Evolutionary conservation across 2,888 invertebrate genomes (phyloP).

Genomic region (Xestia ashworthii): DNA sequence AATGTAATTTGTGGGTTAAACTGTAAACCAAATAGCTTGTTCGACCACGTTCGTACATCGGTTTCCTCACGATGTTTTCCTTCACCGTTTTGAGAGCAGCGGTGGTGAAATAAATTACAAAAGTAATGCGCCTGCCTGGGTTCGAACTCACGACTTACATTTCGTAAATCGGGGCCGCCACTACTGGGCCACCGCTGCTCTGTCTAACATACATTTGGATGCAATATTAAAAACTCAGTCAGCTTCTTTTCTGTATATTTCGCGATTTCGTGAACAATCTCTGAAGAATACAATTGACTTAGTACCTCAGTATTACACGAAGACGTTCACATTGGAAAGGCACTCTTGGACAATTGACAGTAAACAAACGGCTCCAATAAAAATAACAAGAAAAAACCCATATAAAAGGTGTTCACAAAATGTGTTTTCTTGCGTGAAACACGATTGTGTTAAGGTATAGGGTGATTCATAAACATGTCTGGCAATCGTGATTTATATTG

Average conservation of each 20-base stretch:
- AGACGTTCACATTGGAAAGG: not conserved
- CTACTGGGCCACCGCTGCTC: too few species aligned
- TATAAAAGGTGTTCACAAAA: slow-evolving; percentile 62
- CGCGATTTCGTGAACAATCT: not conserved
- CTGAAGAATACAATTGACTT: not conserved
- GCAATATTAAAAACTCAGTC: not conserved
- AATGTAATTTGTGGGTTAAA: too few species aligned
- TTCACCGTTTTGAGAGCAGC: too few species aligned
- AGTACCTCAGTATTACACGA: not conserved
- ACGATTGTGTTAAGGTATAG: slow-evolving; percentile 67
- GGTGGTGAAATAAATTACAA: too few species aligned
- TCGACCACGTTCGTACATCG: too few species aligned
- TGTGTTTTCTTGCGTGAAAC: slow-evolving; percentile 69
- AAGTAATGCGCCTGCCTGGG: too few species aligned
- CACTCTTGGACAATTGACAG: slow-evolving; percentile 29
- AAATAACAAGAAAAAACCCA: slow-evolving; percentile 47
- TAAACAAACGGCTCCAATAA: slow-evolving; percentile 41
- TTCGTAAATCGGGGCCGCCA: too few species aligned
- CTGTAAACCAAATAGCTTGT: too few species aligned
- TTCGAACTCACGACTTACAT: too few species aligned
- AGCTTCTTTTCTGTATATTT: not conserved
- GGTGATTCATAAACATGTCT: slow-evolving; percentile 69
- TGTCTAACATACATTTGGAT: not conserved
- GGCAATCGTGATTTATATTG: slow-evolving; percentile 68
- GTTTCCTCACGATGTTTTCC: too few species aligned